Evolutionary conservation across 2,888 invertebrate species (phyloP), one percentile per base, ranked within the genome.

Genomic region (Vandiemenella viatica): DNA sequence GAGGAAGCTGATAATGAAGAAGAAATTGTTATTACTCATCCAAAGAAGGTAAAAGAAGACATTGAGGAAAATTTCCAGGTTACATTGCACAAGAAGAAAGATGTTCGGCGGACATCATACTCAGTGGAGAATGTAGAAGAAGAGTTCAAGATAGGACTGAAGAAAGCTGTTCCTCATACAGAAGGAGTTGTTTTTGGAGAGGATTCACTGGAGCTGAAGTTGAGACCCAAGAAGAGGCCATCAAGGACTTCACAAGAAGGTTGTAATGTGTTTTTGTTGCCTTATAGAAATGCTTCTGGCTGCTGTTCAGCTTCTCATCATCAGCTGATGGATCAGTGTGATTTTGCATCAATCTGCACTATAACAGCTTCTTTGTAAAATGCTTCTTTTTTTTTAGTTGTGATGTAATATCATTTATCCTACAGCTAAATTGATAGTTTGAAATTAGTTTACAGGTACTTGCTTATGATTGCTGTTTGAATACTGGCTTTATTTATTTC

Each of bases 191-290:
- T 66, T 2, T 77, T 70, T 60, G 78, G 75, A 63, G 83, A 80
- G 64, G 80, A 80, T 59, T 75, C 78, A 10, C 66, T 85, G 18
- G 81, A 79, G 50, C 66, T 88, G 46, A 82, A 79, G 62, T 71
- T 84, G 58, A 80, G 80, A 57, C 71, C 74, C 55, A 83, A 79
- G 65, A 52, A 60, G 37, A 75, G 78, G 56, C 74, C 79, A 50
- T 75, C 76, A 56, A 22, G 38, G 22, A 55, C 58, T 1, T 58
- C 58, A 46, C 57, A 57, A 26, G 60, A 62, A 59, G 62, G 62
- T 61, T 56, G 20, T 40, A 38, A 38, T 37, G n/a, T n/a, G n/a
- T n/a, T 16, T 26, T 45, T 4, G 41, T 21, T 17, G 16, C n/a
- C 17, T 5, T 15, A 13, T n/a, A n/a, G n/a, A n/a, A n/a, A n/a